Conservation (phyloP, 1,140 invertebrate species). For the Harpegnathos saltator region DNA sequence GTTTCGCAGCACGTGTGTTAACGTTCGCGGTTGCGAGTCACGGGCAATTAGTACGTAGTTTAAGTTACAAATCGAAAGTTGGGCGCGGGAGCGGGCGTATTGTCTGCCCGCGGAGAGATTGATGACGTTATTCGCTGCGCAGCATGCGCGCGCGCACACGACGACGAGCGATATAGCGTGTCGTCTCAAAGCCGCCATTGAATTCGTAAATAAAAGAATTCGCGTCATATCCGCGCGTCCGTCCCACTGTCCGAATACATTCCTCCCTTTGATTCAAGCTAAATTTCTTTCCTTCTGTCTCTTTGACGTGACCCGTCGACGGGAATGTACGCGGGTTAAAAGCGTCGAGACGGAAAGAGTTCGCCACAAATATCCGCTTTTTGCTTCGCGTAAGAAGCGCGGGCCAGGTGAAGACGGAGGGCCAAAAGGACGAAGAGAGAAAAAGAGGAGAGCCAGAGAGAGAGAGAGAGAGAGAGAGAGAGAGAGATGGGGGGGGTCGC, state of each 20-base stretch:
- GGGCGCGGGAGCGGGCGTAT: constrained; percentile 3
- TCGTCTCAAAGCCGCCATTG: not conserved
- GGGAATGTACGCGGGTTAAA: not conserved
- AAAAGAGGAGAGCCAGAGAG: constrained; percentile 12
- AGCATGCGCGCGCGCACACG: too few species aligned
- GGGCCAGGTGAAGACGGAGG: not conserved
- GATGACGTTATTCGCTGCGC: not conserved
- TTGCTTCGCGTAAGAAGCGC: constrained; percentile 20
- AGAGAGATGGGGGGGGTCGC: too few species aligned
- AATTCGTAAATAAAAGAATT: constrained; percentile 9
- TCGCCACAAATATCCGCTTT: constrained; percentile 4
- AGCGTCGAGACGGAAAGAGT: not conserved
- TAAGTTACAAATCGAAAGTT: constrained; percentile 13
- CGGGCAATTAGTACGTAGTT: constrained; percentile 3
- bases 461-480: too few species aligned
- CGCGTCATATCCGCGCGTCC: not conserved
- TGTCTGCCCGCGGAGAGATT: not conserved
- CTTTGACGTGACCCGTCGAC: not conserved
- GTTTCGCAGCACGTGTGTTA: not conserved
- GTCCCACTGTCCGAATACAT: too few species aligned
- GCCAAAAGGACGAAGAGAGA: too few species aligned
- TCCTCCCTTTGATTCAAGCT: constrained; percentile 14
- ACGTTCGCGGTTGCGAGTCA: constrained; percentile 3
- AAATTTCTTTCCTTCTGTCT: constrained; percentile 1
- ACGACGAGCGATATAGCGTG: too few species aligned